Evolutionary conservation across 2,113 vertebrate genomes (phyloP).

Genomic region (Campylorhamphus procurvoides): DNA sequence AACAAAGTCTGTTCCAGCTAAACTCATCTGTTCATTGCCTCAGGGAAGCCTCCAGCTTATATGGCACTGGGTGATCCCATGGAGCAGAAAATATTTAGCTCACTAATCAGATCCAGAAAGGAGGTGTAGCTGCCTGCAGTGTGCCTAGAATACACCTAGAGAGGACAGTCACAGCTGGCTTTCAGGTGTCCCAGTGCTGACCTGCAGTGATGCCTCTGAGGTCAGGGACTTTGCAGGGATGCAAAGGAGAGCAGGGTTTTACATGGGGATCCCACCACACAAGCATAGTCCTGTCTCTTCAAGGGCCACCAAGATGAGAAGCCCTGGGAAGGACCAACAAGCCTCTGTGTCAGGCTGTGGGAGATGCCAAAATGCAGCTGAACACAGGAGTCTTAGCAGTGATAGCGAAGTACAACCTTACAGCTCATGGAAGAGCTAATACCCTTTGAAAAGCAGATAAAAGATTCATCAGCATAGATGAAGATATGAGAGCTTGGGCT

Average conservation of each 20-base stretch:
- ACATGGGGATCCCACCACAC: rapidly evolving
- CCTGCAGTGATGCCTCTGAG: background rate
- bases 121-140: background rate
- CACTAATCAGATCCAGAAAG: background rate
- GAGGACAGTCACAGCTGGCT: background rate
- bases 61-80: background rate
- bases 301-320: background rate
- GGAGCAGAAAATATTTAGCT: conserved; percentile 10
- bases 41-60: conserved; percentile 50
- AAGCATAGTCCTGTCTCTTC: background rate
- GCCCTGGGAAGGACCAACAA: background rate
- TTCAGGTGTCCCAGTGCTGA: background rate
- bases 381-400: background rate
- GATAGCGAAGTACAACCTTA: background rate
- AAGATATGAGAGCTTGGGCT: conserved; percentile 57
- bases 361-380: background rate
- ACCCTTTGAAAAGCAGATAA: conserved; percentile 47
- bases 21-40: conserved; percentile 55
- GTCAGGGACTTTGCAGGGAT: background rate
- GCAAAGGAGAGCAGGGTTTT: background rate
- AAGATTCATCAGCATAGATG: conserved; percentile 59
- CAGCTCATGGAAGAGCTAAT: background rate
- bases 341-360: background rate
- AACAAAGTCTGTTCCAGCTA: conserved; percentile 41
- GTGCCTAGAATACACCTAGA: background rate